Evolutionary conservation across 2,888 invertebrate genomes (phyloP).

Genomic region (Noctua comes): DNA sequence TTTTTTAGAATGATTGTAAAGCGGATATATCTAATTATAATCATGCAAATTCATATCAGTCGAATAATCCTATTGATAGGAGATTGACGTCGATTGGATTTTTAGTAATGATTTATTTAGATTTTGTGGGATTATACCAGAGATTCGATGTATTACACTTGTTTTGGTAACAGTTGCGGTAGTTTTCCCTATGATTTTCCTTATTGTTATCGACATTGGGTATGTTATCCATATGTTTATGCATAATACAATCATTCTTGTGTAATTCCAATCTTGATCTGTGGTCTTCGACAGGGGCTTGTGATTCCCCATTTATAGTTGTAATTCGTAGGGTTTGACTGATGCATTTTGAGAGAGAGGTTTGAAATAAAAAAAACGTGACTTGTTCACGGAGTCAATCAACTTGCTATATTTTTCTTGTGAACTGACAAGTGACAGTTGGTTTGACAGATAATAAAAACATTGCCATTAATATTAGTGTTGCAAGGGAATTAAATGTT

Average conservation of each 20-base stretch:
- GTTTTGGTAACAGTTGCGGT: not conserved
- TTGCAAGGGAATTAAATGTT: no score
- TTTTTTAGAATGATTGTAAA: not conserved
- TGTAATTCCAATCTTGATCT: not conserved
- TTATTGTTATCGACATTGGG: not conserved
- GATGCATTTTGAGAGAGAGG: no score
- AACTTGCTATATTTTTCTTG: no score
- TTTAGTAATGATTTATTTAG: not conserved
- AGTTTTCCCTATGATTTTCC: not conserved
- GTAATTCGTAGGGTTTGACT: no score
- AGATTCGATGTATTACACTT: not conserved
- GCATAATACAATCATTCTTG: not conserved
- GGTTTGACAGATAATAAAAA: no score
- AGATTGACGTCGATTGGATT: not conserved
- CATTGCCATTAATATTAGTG: no score
- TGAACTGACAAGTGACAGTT: no score
- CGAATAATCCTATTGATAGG: not conserved
- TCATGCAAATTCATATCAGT: conserved; percentile 1
- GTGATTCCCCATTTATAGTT: no score
- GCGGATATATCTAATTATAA: not conserved
- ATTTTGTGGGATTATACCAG: not conserved
- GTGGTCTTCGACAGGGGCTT: not conserved
- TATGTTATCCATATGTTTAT: not conserved
- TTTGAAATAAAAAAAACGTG: no score
- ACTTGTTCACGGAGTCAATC: no score